Conservation (phyloP, 2,797 vertebrate species). For the Peromyscus nudipes region DNA sequence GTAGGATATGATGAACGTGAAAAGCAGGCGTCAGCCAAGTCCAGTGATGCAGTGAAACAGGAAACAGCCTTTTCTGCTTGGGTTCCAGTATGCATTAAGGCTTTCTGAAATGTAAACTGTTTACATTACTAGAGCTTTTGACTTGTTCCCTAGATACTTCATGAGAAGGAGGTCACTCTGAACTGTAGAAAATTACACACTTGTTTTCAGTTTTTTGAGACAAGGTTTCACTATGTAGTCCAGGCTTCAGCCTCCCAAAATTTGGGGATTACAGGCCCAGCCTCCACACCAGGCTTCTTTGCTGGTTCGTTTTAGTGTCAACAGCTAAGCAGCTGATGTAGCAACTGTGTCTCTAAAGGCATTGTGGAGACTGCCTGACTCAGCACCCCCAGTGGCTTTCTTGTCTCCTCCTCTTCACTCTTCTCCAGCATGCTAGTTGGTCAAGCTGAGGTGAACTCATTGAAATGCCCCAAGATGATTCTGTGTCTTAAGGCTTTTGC, state of each 20-base stretch:
- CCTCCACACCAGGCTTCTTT: background rate
- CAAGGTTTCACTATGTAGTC: background rate
- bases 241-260: background rate
- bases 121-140: background rate
- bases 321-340: background rate
- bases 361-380: background rate
- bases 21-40: background rate
- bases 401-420: background rate
- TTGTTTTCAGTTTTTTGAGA: background rate
- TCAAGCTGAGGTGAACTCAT: background rate
- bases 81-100: background rate
- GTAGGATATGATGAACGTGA: conserved; percentile 1
- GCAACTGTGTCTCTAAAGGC: background rate
- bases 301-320: background rate
- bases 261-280: background rate
- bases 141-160: background rate
- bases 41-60: conserved; percentile 1
- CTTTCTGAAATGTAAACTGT: background rate
- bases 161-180: background rate
- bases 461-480: background rate
- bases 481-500: conserved; percentile 14
- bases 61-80: background rate
- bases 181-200: background rate
- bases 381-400: background rate
- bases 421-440: background rate